Evolutionary conservation across 1,140 invertebrate genomes (phyloP).

Genomic region (Popillia japonica): DNA sequence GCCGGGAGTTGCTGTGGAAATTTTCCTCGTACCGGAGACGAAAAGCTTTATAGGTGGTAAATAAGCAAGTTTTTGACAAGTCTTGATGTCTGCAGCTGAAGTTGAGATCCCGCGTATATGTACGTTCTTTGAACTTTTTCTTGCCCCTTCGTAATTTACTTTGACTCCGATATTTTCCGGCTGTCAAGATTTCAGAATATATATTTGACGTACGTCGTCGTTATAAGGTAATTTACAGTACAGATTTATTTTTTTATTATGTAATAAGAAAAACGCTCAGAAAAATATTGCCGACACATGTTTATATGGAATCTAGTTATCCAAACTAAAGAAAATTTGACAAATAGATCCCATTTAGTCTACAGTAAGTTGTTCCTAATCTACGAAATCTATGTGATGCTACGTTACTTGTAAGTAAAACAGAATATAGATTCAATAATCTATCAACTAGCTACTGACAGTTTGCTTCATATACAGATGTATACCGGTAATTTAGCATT

Average conservation of each 20-base stretch:
- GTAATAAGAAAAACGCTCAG: no score
- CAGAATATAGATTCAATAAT: no score
- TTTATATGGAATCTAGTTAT: no score
- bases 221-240: neutral
- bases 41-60: slow-evolving; percentile 48
- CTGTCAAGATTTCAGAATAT: slow-evolving; percentile 37
- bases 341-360: no score
- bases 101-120: slow-evolving; percentile 37
- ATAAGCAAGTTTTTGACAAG: slow-evolving; percentile 51
- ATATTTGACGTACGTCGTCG: slow-evolving; percentile 3
- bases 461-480: no score
- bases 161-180: slow-evolving; percentile 48
- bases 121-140: slow-evolving; percentile 49
- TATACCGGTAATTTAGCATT: no score
- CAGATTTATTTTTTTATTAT: neutral
- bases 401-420: no score
- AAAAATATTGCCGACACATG: no score
- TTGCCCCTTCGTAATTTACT: slow-evolving; percentile 42
- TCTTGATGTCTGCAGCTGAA: slow-evolving; percentile 43
- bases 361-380: no score
- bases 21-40: neutral
- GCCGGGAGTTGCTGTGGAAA: slow-evolving; percentile 30
- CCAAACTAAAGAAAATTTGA: no score
- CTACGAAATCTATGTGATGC: no score
- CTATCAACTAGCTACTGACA: no score